Conservation (phyloP, 2,113 vertebrate genomes). For the Ctenomys sociabilis region DNA sequence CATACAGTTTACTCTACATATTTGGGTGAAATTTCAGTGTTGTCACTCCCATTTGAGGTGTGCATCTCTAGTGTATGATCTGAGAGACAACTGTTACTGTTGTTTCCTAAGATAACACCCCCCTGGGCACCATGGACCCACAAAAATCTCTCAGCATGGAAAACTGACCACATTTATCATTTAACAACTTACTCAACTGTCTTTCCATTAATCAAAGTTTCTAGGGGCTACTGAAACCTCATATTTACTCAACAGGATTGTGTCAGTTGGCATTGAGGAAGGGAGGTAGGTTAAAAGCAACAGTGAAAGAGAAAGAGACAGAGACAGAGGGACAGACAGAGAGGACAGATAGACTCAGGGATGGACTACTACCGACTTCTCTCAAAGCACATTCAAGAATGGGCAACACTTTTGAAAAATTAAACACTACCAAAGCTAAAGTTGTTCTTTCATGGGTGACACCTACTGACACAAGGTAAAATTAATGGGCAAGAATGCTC, state of each 20-base stretch:
- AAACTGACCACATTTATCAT: not conserved
- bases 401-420: not conserved
- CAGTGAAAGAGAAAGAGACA: not conserved
- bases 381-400: not conserved
- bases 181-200: not conserved
- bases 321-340: not conserved
- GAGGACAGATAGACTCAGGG: not conserved
- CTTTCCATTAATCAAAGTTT: not conserved
- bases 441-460: not conserved
- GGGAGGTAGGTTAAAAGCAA: no score
- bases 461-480: not conserved
- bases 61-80: not conserved
- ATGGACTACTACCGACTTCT: not conserved
- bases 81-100: not conserved
- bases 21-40: no score
- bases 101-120: not conserved
- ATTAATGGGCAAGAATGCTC: no score
- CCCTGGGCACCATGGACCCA: not conserved
- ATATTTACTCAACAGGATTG: not conserved
- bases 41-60: not conserved
- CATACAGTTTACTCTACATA: not conserved
- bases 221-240: not conserved
- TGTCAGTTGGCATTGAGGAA: not conserved
- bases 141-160: not conserved
- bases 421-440: not conserved